A percentile compares a stretch with the other conserved stretches of the same genome.
Evolutionary conservation across 1,140 invertebrate genomes (phyloP).

Genomic region (Andricus grossulariae): DNA sequence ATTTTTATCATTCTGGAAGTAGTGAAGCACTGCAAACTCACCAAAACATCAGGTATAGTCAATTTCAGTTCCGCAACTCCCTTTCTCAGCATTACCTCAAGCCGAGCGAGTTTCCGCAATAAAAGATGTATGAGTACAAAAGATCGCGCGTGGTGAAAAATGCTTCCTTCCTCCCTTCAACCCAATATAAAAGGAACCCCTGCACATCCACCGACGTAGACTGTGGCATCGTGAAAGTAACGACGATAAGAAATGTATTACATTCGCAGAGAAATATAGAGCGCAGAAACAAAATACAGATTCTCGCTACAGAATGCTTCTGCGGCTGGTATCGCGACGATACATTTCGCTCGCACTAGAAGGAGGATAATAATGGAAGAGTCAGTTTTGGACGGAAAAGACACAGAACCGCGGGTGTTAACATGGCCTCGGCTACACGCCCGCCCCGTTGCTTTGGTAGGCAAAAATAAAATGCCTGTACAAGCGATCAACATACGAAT

Average conservation of each 20-base stretch:
- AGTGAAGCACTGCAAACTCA: background rate
- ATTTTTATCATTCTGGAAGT: no score
- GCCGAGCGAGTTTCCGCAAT: conserved; percentile 1
- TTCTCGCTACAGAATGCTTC: background rate
- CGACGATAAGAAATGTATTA: conserved; percentile 8
- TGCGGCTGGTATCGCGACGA: background rate
- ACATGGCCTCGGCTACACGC: no score
- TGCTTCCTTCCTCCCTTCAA: conserved; percentile 8
- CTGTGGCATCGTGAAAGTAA: background rate
- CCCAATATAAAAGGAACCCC: conserved; percentile 10
- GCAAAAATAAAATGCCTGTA: background rate
- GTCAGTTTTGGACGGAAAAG: background rate
- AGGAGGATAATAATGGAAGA: background rate
- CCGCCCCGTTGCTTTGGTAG: background rate
- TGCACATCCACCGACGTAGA: background rate
- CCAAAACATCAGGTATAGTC: background rate
- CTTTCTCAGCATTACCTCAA: background rate
- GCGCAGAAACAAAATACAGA: background rate
- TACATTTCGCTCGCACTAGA: background rate
- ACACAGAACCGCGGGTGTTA: background rate
- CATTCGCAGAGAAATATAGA: background rate
- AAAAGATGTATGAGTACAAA: conserved; percentile 19
- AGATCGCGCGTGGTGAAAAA: conserved; percentile 3
- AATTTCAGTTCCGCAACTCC: conserved; percentile 1
- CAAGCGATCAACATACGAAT: no score